Evolutionary conservation across 2,113 vertebrate species (phyloP).

Genomic region (Pangasianodon gigas): DNA sequence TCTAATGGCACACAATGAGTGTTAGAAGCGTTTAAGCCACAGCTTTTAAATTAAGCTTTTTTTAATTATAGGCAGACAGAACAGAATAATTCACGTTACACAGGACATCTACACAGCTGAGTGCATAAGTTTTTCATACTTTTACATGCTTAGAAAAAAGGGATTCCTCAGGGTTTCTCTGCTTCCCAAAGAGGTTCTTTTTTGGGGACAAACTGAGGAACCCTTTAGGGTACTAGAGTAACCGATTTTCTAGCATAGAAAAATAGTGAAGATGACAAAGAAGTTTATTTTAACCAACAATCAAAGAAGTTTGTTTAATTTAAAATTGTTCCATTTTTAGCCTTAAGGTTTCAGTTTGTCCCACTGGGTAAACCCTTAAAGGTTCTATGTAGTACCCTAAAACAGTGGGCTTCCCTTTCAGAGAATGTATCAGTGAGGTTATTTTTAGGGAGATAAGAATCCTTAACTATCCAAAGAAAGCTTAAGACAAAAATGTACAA

Average conservation of each 20-base stretch:
- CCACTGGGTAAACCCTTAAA: background rate
- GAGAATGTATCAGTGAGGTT: background rate
- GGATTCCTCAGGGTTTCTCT: background rate
- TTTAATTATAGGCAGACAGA: background rate
- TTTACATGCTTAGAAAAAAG: background rate
- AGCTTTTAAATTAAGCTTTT: background rate
- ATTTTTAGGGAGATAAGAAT: background rate
- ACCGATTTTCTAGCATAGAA: background rate
- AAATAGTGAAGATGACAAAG: background rate
- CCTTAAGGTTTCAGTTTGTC: background rate
- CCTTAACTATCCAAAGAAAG: background rate
- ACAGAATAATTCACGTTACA: background rate
- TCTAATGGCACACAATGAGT: conserved; percentile 25
- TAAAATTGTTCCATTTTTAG: background rate
- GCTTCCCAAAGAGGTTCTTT: background rate
- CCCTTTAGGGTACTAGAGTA: background rate
- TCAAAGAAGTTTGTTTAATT: background rate
- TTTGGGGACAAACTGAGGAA: background rate
- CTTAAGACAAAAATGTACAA: background rate
- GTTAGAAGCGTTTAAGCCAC: background rate
- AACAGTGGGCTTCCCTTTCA: background rate
- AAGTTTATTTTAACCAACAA: background rate
- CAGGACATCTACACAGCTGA: background rate
- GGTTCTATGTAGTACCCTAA: background rate
- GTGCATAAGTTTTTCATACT: background rate